Conservation (phyloP, 2,888 invertebrate species). For the Cataglyphis cursor region DNA sequence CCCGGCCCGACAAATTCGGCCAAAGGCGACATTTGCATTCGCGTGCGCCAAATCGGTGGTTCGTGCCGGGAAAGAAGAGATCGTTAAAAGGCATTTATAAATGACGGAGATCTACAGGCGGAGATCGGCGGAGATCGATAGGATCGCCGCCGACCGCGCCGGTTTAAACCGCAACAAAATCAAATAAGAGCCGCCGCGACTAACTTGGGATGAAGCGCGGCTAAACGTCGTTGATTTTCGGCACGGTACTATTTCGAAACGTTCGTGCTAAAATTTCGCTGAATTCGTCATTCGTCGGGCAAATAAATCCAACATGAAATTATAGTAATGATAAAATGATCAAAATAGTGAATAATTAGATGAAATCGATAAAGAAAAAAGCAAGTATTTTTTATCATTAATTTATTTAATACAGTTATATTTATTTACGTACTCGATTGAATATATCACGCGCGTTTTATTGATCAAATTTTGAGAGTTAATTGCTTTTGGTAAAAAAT, state of each 20-base stretch:
- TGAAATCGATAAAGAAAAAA: not conserved
- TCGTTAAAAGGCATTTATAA: constrained; percentile 79
- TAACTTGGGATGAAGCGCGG: constrained; percentile 32
- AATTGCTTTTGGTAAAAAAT: not conserved
- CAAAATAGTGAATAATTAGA: not conserved
- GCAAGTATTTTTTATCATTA: not conserved
- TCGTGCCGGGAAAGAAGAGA: constrained; percentile 73
- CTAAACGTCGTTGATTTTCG: constrained; percentile 38
- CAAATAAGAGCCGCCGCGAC: constrained; percentile 44
- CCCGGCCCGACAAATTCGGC: constrained; percentile 76
- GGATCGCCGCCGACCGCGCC: constrained; percentile 52
- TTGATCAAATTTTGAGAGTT: not conserved
- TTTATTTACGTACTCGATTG: not conserved
- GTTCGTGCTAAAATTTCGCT: not conserved
- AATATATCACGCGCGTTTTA: not conserved
- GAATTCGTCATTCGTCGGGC: not conserved
- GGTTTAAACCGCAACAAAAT: constrained; percentile 68
- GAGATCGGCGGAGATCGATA: constrained; percentile 74
- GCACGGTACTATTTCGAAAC: not conserved
- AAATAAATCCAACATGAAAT: not conserved
- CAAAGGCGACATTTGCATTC: constrained; percentile 75
- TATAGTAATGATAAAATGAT: not conserved
- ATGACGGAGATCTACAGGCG: constrained; percentile 78
- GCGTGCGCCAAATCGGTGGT: constrained; percentile 78
- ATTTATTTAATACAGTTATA: not conserved